phyloP scores from a whole-genome alignment of 2,113 vertebrate genomes.

The Rhea americana region DNA sequence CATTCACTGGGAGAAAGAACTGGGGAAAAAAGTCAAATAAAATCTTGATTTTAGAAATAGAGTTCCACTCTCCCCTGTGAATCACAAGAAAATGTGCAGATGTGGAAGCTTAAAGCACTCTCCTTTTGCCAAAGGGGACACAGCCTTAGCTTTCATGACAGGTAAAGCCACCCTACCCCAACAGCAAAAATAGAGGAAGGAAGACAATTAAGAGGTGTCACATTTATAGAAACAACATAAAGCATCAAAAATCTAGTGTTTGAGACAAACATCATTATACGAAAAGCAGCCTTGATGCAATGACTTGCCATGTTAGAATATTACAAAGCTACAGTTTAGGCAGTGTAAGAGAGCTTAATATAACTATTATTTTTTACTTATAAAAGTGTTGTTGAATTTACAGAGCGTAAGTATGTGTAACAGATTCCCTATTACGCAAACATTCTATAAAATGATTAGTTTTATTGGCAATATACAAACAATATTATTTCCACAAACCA shows the following conservation, averaged over 20 bases:
- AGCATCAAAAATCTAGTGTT: too few relatives aligned
- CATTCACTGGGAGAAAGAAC: fast-evolving
- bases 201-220: background rate
- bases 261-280: background rate
- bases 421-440: background rate
- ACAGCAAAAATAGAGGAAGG: background rate
- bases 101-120: background rate
- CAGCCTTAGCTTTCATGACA: background rate
- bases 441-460: background rate
- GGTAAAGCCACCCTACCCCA: background rate
- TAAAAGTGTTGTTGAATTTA: background rate
- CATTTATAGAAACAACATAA: background rate
- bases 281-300: background rate
- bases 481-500: background rate
- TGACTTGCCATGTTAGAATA: background rate
- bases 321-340: background rate
- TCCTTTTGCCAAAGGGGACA: background rate
- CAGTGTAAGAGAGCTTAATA: background rate
- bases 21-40: fast-evolving
- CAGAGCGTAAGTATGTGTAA: background rate
- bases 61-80: background rate
- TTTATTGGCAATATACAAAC: background rate
- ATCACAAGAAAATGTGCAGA: background rate
- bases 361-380: background rate
- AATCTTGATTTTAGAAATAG: background rate